Evolutionary conservation across 2,797 vertebrate species (phyloP).

Genomic region (Anas bernieri): DNA sequence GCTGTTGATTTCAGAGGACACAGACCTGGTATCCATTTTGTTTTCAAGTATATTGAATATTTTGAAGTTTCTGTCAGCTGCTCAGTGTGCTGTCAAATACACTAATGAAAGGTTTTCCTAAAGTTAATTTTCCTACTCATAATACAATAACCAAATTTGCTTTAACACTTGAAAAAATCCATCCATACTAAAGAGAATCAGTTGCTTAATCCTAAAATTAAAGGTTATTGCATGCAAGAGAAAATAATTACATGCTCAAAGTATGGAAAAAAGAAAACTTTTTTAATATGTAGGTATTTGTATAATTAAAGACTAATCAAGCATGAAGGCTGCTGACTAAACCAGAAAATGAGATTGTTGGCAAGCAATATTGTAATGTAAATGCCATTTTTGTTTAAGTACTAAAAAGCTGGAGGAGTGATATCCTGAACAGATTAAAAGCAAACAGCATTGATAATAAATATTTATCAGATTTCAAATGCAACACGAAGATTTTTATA

Average conservation of each 20-base stretch:
- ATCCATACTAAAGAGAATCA: conserved; percentile 83
- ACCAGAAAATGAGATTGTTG: conserved; percentile 99
- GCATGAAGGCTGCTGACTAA: conserved; percentile 98
- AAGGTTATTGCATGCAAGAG: conserved; percentile 85
- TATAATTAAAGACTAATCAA: conserved; percentile 92
- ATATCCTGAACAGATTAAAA: conserved; percentile 85
- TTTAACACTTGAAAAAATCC: conserved; percentile 84
- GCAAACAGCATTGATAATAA: conserved; percentile 85
- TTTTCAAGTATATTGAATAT: conserved; percentile 55
- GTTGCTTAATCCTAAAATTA: conserved; percentile 87
- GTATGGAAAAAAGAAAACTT: conserved; percentile 83
- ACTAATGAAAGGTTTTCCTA: conserved; percentile 78
- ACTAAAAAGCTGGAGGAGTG: conserved; percentile 80
- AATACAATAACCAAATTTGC: conserved; percentile 83
- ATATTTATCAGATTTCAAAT: conserved; percentile 85
- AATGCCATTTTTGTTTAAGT: conserved; percentile 87
- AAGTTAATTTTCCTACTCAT: conserved; percentile 81
- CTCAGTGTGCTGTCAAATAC: conserved; percentile 71
- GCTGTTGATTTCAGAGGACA: conserved; percentile 13
- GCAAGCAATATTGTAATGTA: conserved; percentile 96
- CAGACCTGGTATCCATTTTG: conserved; percentile 48
- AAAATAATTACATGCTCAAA: conserved; percentile 88
- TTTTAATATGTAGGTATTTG: conserved; percentile 87
- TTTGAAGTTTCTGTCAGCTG: conserved; percentile 63
- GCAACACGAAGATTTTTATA: conserved; percentile 75